Percentiles rank a stretch among this genome's conserved stretches.
phyloP scores from a whole-genome alignment of 2,797 vertebrate species.

The Rhynchotus rufescens region DNA sequence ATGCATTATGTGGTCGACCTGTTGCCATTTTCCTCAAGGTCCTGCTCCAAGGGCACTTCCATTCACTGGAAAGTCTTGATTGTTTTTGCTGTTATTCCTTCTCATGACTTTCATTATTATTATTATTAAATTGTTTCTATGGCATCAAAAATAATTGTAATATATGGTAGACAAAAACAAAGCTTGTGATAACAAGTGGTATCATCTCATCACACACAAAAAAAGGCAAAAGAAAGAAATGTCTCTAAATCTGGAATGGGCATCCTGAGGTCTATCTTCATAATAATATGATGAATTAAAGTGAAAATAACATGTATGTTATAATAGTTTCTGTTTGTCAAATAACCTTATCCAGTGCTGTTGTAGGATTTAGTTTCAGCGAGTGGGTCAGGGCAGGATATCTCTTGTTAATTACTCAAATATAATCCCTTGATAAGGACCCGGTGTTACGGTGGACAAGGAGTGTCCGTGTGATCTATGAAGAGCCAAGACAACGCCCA shows the following conservation, averaged over 20 bases:
- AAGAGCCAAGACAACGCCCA: not conserved
- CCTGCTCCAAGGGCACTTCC: not conserved
- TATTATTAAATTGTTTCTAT: not conserved
- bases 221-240: not conserved
- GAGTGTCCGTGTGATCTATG: not conserved
- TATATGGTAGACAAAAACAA: not conserved
- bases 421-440: slow-evolving; percentile 5
- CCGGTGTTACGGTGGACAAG: not conserved
- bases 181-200: not conserved
- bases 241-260: not conserved
- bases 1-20: not conserved
- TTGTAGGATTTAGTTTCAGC: not conserved
- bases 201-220: not conserved
- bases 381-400: not conserved
- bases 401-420: not conserved
- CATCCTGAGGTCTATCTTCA: not conserved
- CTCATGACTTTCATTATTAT: not conserved
- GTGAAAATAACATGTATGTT: not conserved
- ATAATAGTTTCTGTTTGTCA: not conserved
- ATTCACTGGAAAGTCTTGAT: not conserved
- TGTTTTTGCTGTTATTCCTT: not conserved
- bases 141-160: not conserved
- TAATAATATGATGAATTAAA: not conserved
- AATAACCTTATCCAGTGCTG: not conserved
- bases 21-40: not conserved